phyloP scores from a whole-genome alignment of 1,140 invertebrate species.

The Macrobrachium rosenbergii region DNA sequence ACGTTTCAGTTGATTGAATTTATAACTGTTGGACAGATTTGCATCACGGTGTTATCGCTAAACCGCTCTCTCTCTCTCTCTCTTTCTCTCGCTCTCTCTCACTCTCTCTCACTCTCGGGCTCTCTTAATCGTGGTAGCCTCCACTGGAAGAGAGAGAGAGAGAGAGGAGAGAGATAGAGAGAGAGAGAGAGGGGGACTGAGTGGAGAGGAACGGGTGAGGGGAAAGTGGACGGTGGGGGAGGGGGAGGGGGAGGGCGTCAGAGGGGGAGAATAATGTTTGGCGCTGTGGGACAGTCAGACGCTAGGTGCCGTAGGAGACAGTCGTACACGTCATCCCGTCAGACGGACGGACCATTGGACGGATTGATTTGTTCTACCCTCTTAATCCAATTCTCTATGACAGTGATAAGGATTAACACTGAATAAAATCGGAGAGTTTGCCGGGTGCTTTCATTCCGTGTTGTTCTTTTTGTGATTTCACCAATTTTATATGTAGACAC shows the following conservation, averaged over 20 bases:
- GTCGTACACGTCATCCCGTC: background rate
- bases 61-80: too few relatives aligned
- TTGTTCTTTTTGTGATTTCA: too few relatives aligned
- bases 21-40: too few relatives aligned
- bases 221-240: background rate
- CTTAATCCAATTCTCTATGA: background rate
- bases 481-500: too few relatives aligned
- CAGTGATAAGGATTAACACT: background rate
- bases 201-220: background rate
- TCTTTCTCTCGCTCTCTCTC: too few relatives aligned
- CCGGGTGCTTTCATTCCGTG: too few relatives aligned
- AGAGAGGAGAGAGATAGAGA: background rate
- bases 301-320: conserved; percentile 3
- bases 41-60: too few relatives aligned
- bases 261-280: background rate
- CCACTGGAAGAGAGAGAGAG: background rate
- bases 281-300: conserved; percentile 25
- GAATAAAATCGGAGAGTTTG: background rate
- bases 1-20: too few relatives aligned
- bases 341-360: background rate
- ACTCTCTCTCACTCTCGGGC: background rate
- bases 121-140: background rate
- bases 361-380: background rate
- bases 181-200: background rate
- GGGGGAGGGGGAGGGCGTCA: background rate